A percentile compares a stretch with the other conserved stretches of the same genome.
phyloP scores from a whole-genome alignment of 2,888 invertebrate genomes.

The Cacoxenus indagator region DNA sequence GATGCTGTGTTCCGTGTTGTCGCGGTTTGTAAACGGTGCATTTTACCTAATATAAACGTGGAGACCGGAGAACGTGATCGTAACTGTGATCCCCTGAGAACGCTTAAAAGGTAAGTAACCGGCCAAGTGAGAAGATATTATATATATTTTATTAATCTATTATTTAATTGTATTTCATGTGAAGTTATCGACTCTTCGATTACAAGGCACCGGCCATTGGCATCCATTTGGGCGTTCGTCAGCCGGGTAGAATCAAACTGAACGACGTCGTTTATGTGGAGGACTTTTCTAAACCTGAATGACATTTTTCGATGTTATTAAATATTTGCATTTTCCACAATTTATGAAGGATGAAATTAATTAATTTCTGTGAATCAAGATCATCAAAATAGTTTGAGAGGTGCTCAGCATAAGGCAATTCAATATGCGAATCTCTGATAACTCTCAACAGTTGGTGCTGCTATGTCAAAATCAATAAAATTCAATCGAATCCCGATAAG shows the following conservation, averaged over 20 bases:
- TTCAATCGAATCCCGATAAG: too few species aligned
- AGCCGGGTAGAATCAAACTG: conserved; percentile 13
- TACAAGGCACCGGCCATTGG: conserved; percentile 72
- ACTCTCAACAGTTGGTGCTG: too few species aligned
- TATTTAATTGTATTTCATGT: conserved; percentile 4
- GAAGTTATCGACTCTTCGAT: conserved; percentile 55
- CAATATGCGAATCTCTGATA: too few species aligned
- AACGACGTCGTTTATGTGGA: conserved; percentile 73
- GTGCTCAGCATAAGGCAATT: too few species aligned
- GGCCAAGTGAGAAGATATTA: conserved; percentile 79
- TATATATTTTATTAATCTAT: conserved; percentile 74
- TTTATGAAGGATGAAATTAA: too few species aligned
- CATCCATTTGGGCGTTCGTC: conserved; percentile 72
- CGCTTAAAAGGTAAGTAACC: conserved; percentile 75
- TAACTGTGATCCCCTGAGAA: conserved; percentile 77
- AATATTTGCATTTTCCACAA: background rate
- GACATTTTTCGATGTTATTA: background rate
- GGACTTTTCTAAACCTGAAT: conserved; percentile 40
- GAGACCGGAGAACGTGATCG: conserved; percentile 76
- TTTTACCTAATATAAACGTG: conserved; percentile 79
- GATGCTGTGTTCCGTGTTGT: conserved; percentile 51
- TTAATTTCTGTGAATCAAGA: too few species aligned
- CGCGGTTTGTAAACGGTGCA: conserved; percentile 73
- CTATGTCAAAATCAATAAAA: too few species aligned
- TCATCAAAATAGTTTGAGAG: too few species aligned